Percentiles rank a stretch among this genome's conserved stretches.
Evolutionary conservation across 1,140 invertebrate species (phyloP).

Genomic region (Hormaphis cornu): DNA sequence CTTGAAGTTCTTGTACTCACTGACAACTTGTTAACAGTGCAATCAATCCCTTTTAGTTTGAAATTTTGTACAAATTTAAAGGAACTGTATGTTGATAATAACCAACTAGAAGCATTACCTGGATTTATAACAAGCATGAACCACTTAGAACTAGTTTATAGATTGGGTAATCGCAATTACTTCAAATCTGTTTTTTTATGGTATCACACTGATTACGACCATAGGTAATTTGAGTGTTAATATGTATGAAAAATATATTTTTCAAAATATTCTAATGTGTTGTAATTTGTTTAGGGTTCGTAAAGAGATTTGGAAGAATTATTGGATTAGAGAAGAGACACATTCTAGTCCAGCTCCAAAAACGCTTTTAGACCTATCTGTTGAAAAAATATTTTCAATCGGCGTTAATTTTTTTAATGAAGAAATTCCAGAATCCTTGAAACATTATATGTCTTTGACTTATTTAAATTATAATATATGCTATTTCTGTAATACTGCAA

Average conservation of each 20-base stretch:
- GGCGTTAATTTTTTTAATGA: constrained; percentile 19
- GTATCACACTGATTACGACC: constrained; percentile 48
- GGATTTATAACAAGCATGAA: constrained; percentile 45
- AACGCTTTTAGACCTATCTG: background rate
- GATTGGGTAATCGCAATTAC: constrained; percentile 50
- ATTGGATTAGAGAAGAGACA: background rate
- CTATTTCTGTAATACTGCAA: constrained; percentile 6
- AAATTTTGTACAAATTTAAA: constrained; percentile 43
- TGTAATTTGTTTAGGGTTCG: constrained; percentile 33
- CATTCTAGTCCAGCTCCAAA: background rate
- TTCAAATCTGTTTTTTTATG: constrained; percentile 50
- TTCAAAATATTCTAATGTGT: background rate
- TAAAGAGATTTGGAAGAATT: constrained; percentile 20
- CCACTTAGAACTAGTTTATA: constrained; percentile 45
- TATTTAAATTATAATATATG: constrained; percentile 26
- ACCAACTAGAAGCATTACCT: constrained; percentile 47
- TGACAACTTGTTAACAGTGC: constrained; percentile 46
- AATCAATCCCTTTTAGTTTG: constrained; percentile 46
- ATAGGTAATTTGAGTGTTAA: constrained; percentile 39
- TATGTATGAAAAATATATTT: background rate
- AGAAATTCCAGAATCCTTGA: constrained; percentile 18
- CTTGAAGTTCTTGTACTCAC: constrained; percentile 46
- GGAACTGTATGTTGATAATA: constrained; percentile 45
- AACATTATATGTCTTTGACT: constrained; percentile 18
- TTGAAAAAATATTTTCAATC: constrained; percentile 16